These are phyloP conservation scores for Scolopax mira DNA, from an alignment of 2,113 vertebrate genomes.

Conservation along the genomic window DNA sequence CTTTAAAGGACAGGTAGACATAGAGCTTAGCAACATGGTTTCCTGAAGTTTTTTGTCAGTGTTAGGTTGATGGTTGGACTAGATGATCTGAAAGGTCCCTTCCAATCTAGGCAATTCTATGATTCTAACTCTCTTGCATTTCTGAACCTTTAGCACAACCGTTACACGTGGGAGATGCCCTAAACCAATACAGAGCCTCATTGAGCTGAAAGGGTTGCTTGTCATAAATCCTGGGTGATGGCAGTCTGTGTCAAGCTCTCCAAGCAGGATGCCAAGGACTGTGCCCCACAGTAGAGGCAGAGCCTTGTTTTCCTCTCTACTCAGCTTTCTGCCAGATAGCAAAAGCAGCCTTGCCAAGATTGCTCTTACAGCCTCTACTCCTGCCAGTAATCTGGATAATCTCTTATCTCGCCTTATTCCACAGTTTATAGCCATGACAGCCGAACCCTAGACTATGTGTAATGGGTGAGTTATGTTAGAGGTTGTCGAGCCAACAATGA, in stretches of 20 bases:
- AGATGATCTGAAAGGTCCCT: no score
- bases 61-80: no score
- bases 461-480: slow-evolving; percentile 55
- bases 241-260: not conserved
- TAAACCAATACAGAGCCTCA: not conserved
- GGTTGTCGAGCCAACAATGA: not conserved
- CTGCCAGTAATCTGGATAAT: slow-evolving; percentile 42
- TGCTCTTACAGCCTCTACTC: slow-evolving; percentile 13
- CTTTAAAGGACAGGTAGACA: no score
- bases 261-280: not conserved
- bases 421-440: slow-evolving; percentile 25
- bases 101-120: no score
- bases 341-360: slow-evolving; percentile 48
- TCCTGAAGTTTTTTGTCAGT: no score
- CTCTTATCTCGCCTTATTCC: slow-evolving; percentile 38
- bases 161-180: rapidly evolving
- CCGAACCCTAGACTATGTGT: slow-evolving; percentile 22
- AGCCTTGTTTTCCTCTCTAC: slow-evolving; percentile 13
- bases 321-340: slow-evolving; percentile 28
- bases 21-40: no score
- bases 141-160: not conserved
- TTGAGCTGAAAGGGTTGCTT: not conserved
- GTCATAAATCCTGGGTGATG: not conserved
- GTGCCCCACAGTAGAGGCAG: not conserved
- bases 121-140: not conserved